Conservation (phyloP, 2,113 vertebrate species). For the Chaenogobius annularis region DNA sequence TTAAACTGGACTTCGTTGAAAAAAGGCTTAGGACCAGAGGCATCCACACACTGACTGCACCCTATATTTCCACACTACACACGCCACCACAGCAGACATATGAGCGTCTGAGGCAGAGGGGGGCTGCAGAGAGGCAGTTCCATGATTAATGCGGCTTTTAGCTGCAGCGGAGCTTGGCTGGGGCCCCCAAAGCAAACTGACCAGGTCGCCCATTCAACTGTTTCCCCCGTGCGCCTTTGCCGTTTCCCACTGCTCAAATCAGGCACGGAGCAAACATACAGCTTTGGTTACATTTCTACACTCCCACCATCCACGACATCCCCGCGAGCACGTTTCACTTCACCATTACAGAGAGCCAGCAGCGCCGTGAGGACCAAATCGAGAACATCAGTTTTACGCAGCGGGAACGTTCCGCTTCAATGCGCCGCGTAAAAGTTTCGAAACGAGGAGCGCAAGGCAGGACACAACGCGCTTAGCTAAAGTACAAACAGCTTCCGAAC, state of each 20-base stretch:
- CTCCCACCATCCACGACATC: constrained; percentile 19
- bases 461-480: neutral
- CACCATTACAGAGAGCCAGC: constrained; percentile 9
- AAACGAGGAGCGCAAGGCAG: neutral
- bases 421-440: constrained; percentile 11
- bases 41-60: neutral
- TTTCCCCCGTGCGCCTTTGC: constrained; percentile 10
- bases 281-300: constrained; percentile 24
- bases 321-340: constrained; percentile 21
- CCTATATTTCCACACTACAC: neutral
- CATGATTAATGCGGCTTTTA: constrained; percentile 77
- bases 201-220: constrained; percentile 47
- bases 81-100: neutral
- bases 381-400: neutral
- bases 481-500: neutral
- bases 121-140: constrained; percentile 60
- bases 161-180: constrained; percentile 62
- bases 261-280: constrained; percentile 18
- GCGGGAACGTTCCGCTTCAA: neutral
- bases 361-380: constrained; percentile 13
- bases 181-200: constrained; percentile 44
- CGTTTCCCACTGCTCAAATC: constrained; percentile 25
- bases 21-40: neutral
- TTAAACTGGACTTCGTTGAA: neutral
- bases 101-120: constrained; percentile 13